A percentile compares a stretch with the other conserved stretches of the same genome.
phyloP scores from a whole-genome alignment of 2,113 vertebrate species.

The Gallinago jamesoni region DNA sequence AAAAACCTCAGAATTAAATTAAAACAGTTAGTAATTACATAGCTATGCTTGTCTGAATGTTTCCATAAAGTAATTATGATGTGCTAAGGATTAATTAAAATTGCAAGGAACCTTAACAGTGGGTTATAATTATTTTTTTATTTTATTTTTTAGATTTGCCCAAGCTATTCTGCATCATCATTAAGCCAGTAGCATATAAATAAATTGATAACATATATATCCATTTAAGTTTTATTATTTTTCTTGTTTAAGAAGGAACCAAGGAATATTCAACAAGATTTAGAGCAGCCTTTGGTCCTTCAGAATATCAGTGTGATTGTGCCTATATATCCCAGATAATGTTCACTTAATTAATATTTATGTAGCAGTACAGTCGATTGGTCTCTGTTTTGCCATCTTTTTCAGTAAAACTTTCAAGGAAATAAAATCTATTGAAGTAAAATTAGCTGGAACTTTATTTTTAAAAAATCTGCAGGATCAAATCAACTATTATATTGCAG shows the following conservation, averaged over 20 bases:
- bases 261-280: neutral
- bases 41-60: conserved; percentile 7
- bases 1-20: conserved; percentile 35
- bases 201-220: neutral
- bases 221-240: neutral
- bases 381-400: neutral
- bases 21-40: conserved; percentile 36
- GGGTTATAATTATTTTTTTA: neutral
- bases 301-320: neutral
- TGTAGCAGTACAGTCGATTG: neutral
- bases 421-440: neutral
- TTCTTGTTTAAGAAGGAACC: neutral
- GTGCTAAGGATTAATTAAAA: conserved; percentile 20
- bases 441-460: neutral
- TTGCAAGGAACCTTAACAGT: neutral
- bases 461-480: neutral
- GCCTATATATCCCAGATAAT: neutral
- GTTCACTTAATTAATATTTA: neutral
- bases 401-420: neutral
- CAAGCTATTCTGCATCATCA: neutral
- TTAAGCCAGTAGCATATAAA: neutral
- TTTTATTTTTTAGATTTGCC: neutral
- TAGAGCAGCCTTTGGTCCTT: neutral
- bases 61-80: conserved; percentile 38
- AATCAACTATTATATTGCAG: neutral